phyloP scores from a whole-genome alignment of 2,888 invertebrate species.

The Cryptophagus acutangulus region DNA sequence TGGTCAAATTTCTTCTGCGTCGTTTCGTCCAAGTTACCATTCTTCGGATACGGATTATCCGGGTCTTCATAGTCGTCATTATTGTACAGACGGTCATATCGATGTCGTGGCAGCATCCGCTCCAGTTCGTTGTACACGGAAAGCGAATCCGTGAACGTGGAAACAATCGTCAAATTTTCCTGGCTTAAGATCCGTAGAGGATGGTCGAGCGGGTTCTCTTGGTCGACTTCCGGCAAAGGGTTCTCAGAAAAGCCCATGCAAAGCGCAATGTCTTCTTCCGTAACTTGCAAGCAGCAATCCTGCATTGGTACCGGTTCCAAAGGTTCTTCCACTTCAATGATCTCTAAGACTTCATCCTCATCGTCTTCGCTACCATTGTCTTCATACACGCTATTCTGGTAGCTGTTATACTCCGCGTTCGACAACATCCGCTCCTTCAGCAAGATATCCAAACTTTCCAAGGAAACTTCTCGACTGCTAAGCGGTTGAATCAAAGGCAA shows the following conservation, averaged over 20 bases:
- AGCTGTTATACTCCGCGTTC: slow-evolving; percentile 42
- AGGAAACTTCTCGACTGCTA: slow-evolving; percentile 75
- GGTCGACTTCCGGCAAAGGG: slow-evolving; percentile 67
- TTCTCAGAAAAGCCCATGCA: slow-evolving; percentile 73
- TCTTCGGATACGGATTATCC: slow-evolving; percentile 42
- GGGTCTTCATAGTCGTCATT: slow-evolving; percentile 54
- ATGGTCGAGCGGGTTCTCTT: slow-evolving; percentile 69
- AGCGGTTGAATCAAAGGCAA: slow-evolving; percentile 72
- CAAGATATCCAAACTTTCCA: slow-evolving; percentile 75
- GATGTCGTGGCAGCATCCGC: slow-evolving; percentile 59
- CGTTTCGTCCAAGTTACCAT: slow-evolving; percentile 41
- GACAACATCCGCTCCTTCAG: slow-evolving; percentile 64
- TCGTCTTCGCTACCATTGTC: slow-evolving; percentile 53
- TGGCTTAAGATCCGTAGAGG: slow-evolving; percentile 84
- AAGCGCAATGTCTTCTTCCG: slow-evolving; percentile 86
- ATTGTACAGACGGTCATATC: slow-evolving; percentile 54
- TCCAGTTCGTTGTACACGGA: slow-evolving; percentile 64
- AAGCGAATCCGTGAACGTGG: slow-evolving; percentile 77
- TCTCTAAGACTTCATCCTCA: slow-evolving; percentile 73
- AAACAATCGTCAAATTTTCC: slow-evolving; percentile 85
- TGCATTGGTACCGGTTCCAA: slow-evolving; percentile 81
- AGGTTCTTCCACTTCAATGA: slow-evolving; percentile 74
- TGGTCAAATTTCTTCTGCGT: slow-evolving; percentile 67
- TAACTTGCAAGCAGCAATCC: slow-evolving; percentile 84
- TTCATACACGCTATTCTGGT: slow-evolving; percentile 52